Evolutionary conservation across 1,140 invertebrate genomes (phyloP).

Genomic region (Trichomalopsis sarcophagae): DNA sequence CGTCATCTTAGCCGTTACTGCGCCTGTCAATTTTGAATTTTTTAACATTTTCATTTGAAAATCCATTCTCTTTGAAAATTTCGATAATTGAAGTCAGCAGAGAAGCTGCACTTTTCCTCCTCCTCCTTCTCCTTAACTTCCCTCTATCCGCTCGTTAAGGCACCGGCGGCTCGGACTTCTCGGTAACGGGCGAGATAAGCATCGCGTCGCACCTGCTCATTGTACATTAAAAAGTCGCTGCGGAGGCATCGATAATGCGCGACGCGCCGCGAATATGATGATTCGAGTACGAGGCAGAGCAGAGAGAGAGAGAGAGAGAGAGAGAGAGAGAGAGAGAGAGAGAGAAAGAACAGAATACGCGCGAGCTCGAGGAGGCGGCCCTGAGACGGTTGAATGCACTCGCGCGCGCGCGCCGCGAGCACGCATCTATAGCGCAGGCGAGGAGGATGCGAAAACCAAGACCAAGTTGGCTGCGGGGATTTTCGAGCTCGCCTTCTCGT

Average conservation of each 20-base stretch:
- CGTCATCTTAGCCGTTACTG: no score
- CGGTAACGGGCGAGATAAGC: neutral
- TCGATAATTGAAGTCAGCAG: no score
- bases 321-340: neutral
- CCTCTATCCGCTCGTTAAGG: neutral
- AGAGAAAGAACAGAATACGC: neutral
- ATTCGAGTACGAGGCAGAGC: neutral
- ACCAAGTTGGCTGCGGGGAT: neutral
- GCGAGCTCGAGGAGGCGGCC: neutral
- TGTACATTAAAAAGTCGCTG: neutral
- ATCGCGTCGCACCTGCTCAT: slow-evolving; percentile 29
- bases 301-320: neutral
- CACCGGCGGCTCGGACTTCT: neutral
- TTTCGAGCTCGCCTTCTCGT: no score
- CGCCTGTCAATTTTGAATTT: no score
- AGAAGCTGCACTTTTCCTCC: neutral
- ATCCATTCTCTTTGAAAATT: no score
- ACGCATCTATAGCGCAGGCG: neutral
- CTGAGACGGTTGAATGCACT: slow-evolving; percentile 27
- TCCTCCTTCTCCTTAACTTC: no score
- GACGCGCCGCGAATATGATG: slow-evolving; percentile 1
- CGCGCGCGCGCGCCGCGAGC: neutral
- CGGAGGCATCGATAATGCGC: slow-evolving; percentile 10
- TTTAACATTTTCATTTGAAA: no score
- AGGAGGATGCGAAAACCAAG: neutral